A percentile compares a stretch with the other conserved stretches of the same genome.
These are phyloP conservation scores for Pelecanoides urinatrix DNA, from an alignment of 2,113 vertebrate species.

Conservation along the genomic window DNA sequence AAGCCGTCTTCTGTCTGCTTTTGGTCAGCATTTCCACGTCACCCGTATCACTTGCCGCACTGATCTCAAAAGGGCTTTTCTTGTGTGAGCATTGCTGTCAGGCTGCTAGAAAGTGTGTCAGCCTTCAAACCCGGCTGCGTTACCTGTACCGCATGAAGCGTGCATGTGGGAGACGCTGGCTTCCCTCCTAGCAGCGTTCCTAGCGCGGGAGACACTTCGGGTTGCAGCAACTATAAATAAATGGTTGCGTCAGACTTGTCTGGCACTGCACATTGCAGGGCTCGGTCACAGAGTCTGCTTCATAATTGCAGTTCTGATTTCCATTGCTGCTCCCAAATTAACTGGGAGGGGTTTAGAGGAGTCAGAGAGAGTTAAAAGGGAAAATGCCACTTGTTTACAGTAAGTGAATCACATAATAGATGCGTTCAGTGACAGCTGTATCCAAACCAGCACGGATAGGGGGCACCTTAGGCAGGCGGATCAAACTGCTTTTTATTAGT, in stretches of 20 bases:
- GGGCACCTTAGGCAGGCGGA: neutral
- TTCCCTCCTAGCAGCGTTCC: neutral
- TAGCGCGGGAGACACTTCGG: rapidly evolving
- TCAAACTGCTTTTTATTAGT: neutral
- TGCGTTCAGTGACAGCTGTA: neutral
- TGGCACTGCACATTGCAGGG: neutral
- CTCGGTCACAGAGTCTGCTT: constrained; percentile 23
- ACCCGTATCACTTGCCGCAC: rapidly evolving
- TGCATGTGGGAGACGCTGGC: neutral
- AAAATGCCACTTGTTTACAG: constrained; percentile 51
- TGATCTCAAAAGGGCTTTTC: neutral
- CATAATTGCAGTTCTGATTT: constrained; percentile 45
- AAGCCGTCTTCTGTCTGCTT: neutral
- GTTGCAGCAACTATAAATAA: constrained; percentile 38
- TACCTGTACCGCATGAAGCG: neutral
- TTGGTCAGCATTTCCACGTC: neutral
- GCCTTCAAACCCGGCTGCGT: neutral
- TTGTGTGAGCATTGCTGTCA: neutral
- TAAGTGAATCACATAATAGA: neutral
- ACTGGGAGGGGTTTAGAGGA: constrained; percentile 46
- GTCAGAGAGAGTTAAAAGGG: constrained; percentile 49
- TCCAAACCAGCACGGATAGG: neutral
- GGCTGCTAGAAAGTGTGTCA: neutral
- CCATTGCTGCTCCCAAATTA: constrained; percentile 43
- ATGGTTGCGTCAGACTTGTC: constrained; percentile 6